Evolutionary conservation across 1,140 invertebrate genomes (phyloP).

Genomic region (Drosophila pruinosa): DNA sequence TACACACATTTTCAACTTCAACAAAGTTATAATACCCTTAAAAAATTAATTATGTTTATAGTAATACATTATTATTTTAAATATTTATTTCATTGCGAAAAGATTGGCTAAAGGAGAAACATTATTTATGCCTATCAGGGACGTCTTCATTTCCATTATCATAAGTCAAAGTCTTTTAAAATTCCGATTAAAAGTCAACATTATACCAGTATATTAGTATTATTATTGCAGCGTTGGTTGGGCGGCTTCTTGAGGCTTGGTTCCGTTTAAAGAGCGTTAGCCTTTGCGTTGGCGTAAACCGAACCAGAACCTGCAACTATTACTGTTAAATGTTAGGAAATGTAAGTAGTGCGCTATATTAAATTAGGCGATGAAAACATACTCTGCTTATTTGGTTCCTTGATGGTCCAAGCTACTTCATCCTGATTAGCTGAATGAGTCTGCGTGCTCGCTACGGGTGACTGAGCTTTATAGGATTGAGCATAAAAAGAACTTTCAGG

Average conservation of each 20-base stretch:
- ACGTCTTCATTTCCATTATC: background rate
- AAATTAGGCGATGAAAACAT: background rate
- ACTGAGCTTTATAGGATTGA: constrained; percentile 13
- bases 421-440: background rate
- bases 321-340: constrained; percentile 7
- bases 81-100: background rate
- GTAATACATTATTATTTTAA: background rate
- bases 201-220: constrained; percentile 39
- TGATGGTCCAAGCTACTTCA: constrained; percentile 40
- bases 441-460: background rate
- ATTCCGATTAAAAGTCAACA: constrained; percentile 10
- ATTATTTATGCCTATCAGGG: background rate
- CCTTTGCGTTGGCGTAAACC: constrained; percentile 30
- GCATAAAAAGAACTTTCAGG: background rate
- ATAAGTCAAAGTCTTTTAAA: constrained; percentile 2
- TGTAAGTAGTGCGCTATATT: background rate
- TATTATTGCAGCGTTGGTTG: background rate
- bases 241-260: background rate
- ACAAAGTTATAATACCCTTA: too few relatives aligned
- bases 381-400: constrained; percentile 33
- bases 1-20: too few relatives aligned
- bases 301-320: background rate
- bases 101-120: constrained; percentile 6
- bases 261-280: constrained; percentile 18
- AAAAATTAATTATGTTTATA: too few relatives aligned